Percentiles rank a stretch among this genome's conserved stretches.
phyloP scores from a whole-genome alignment of 1,140 invertebrate genomes.

The Propsilocerus akamusi region DNA sequence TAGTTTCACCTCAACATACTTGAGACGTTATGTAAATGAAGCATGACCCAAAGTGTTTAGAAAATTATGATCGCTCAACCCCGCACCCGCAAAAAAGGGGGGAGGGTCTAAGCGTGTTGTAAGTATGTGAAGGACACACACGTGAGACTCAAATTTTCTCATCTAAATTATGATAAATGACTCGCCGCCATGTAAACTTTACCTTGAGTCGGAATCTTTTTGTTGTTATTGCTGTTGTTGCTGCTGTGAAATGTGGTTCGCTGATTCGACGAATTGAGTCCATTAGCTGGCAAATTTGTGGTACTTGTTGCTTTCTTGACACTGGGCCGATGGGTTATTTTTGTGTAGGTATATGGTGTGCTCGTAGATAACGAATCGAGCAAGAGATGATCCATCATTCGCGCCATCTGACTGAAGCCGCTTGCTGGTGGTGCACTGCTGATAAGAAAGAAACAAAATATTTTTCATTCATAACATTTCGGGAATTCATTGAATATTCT shows the following conservation, averaged over 20 bases:
- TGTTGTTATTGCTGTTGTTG: neutral
- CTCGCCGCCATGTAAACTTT: no score
- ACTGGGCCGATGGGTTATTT: slow-evolving; percentile 28
- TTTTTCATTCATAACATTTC: no score
- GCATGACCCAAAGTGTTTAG: neutral
- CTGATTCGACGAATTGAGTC: neutral
- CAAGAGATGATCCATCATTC: slow-evolving; percentile 51
- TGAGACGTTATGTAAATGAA: neutral
- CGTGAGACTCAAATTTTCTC: no score
- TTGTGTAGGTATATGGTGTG: slow-evolving; percentile 38
- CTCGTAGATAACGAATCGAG: slow-evolving; percentile 33
- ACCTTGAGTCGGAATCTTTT: neutral
- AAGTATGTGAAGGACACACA: no score
- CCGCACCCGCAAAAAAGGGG: no score
- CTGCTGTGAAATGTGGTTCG: neutral
- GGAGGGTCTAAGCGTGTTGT: no score
- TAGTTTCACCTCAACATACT: no score
- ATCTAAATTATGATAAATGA: no score
- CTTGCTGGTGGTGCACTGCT: slow-evolving; percentile 26
- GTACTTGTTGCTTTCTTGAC: neutral
- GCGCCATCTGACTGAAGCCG: slow-evolving; percentile 41
- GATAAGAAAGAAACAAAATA: slow-evolving; percentile 6
- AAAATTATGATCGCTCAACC: neutral
- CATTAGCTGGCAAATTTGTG: neutral
- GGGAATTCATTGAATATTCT: no score